These are phyloP conservation scores for Eulemur mongoz DNA, from an alignment of 2,797 vertebrate genomes.

Conservation along the genomic window DNA sequence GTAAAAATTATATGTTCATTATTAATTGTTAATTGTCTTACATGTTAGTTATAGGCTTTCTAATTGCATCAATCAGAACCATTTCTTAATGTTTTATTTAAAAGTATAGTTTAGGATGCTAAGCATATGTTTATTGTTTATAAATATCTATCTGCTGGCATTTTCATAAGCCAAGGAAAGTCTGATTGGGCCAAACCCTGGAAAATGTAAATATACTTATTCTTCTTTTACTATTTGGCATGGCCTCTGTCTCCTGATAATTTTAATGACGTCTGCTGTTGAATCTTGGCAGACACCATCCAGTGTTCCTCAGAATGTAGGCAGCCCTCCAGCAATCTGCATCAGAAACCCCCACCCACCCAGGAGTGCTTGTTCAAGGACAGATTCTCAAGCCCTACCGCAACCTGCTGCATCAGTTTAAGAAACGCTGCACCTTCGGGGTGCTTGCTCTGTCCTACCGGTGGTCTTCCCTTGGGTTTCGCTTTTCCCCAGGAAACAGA, in stretches of 20 bases:
- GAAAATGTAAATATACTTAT: neutral
- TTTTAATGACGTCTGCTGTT: neutral
- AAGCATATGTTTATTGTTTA: neutral
- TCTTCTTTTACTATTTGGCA: neutral
- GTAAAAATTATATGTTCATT: neutral
- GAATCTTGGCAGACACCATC: neutral
- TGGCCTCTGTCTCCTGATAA: neutral
- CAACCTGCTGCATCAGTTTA: neutral
- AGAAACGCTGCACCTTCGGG: fast-evolving
- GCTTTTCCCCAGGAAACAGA: slow-evolving; percentile 55
- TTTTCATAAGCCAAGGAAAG: neutral
- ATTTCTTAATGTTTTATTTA: neutral
- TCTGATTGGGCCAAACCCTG: neutral
- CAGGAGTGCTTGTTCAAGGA: neutral
- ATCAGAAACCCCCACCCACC: neutral
- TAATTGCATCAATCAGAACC: neutral
- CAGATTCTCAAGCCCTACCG: neutral
- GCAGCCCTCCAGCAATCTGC: neutral
- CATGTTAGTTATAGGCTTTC: neutral
- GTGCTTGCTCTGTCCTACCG: neutral
- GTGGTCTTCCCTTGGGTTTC: neutral
- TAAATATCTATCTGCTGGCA: neutral
- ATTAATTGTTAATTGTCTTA: neutral
- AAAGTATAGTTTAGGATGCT: neutral
- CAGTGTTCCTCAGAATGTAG: neutral